Evolutionary conservation across 1,140 invertebrate species (phyloP), one percentile per base, ranked within the genome.

Genomic region (Drosophila miranda): DNA sequence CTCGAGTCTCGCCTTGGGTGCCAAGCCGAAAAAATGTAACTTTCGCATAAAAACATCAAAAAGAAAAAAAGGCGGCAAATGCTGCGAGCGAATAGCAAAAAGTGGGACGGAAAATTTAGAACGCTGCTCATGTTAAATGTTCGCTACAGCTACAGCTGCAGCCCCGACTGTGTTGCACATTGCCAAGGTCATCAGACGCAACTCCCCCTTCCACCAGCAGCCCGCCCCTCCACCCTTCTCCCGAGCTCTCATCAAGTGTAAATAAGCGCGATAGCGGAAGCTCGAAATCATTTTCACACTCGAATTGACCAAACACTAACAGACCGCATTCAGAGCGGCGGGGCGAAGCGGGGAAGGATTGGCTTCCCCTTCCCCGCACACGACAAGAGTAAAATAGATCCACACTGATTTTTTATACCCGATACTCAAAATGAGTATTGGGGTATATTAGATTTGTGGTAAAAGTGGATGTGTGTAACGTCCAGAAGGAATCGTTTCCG

Each of bases 241-340:
- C 14, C 16, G 19, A 3, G 11, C 21, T 44, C 38, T 51, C 62
- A 69, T 56, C 34, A 68, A 67, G 69, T 63, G 69, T 63, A 73
- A 78, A 58, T 53, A 68, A 55, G 56, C 57, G 62, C 45, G 61
- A 44, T 56, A 66, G 59, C 56, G 64, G 70, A 73, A 73, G 72
- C 76, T 76, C 76, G 56, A 86, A 67, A 81, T 77, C 72, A 81
- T 84, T 86, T 84, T 84, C 82, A 84, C 80, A 84, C 80, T 84
- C 82, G 80, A 84, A 81, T 81, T 84, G 77, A 84, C 80, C 80
- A 84, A 84, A 84, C 80, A 84, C 75, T 72, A 74, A 73, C 70
- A 73, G 73, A 69, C 48, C 23, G 3, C 4, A 26, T 26, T 26
- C 3, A 26, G 28, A 49, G 23, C 14, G 19, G 41, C 16, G 7